phyloP scores from a whole-genome alignment of 2,113 vertebrate species.

The Actinemys pallida region DNA sequence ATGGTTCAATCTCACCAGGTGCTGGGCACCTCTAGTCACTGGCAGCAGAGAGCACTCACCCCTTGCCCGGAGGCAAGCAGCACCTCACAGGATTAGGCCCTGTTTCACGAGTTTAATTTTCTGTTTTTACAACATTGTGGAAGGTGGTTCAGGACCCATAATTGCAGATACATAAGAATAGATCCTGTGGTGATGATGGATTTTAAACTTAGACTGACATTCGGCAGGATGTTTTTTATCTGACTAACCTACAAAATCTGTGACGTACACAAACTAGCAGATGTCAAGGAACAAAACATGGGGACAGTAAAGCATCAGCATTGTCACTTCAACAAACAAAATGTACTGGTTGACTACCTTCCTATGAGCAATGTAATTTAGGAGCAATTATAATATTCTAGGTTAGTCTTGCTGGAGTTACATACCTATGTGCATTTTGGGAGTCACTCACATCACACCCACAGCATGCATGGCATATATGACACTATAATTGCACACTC shows the following conservation, averaged over 20 bases:
- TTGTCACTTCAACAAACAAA: conserved; percentile 18
- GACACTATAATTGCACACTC: not conserved
- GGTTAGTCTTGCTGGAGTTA: not conserved
- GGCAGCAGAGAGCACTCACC: not conserved
- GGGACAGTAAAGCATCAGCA: not conserved
- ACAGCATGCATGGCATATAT: not conserved
- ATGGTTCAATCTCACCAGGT: not conserved
- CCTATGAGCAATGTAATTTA: conserved; percentile 45
- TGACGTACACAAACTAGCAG: not conserved
- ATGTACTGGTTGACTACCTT: conserved; percentile 13
- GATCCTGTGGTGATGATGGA: not conserved
- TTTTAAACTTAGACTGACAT: not conserved
- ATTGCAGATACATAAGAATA: not conserved
- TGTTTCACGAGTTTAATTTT: not conserved
- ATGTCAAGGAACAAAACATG: conserved; percentile 7
- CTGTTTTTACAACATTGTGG: not conserved
- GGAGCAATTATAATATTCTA: conserved; percentile 5
- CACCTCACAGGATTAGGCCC: not conserved
- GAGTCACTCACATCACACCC: not conserved
- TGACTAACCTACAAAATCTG: not conserved
- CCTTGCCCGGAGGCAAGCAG: fast-evolving
- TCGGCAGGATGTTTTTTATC: not conserved
- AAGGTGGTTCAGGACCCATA: not conserved
- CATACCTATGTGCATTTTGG: not conserved
- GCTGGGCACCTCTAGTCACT: not conserved